Evolutionary conservation across 2,797 vertebrate species (phyloP).

Genomic region (Cirrhinus molitorella): DNA sequence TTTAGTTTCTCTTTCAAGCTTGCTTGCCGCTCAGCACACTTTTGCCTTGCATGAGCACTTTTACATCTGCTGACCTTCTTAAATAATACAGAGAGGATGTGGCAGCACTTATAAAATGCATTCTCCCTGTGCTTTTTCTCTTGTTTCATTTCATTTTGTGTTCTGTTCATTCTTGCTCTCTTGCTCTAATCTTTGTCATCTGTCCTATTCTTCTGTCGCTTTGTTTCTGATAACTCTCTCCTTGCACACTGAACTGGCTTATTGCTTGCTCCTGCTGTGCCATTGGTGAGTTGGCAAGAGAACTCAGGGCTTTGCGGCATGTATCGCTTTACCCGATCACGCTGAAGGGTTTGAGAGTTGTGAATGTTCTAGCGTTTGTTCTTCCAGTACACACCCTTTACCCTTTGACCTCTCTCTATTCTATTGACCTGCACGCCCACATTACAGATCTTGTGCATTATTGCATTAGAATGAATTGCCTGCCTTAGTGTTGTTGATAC

Average conservation of each 20-base stretch:
- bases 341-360: neutral
- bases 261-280: conserved; percentile 92
- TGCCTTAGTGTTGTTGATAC: conserved; percentile 1
- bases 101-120: conserved; percentile 81
- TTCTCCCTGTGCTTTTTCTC: conserved; percentile 80
- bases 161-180: conserved; percentile 21
- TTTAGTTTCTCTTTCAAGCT: conserved; percentile 20
- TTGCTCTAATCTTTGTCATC: conserved; percentile 7
- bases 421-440: neutral
- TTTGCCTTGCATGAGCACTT: conserved; percentile 69
- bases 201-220: conserved; percentile 24
- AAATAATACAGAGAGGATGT: conserved; percentile 57
- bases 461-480: conserved; percentile 22
- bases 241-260: conserved; percentile 86
- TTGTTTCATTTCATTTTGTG: conserved; percentile 65
- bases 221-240: conserved; percentile 37
- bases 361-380: conserved; percentile 6
- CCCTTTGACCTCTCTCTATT: neutral
- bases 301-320: conserved; percentile 69
- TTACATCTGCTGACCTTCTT: conserved; percentile 56
- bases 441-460: conserved; percentile 3
- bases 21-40: conserved; percentile 47
- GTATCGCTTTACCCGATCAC: conserved; percentile 30
- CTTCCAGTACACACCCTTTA: neutral
- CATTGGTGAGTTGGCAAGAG: conserved; percentile 90